phyloP scores from a whole-genome alignment of 2,113 vertebrate genomes.

The Oncorhynchus tshawytscha region DNA sequence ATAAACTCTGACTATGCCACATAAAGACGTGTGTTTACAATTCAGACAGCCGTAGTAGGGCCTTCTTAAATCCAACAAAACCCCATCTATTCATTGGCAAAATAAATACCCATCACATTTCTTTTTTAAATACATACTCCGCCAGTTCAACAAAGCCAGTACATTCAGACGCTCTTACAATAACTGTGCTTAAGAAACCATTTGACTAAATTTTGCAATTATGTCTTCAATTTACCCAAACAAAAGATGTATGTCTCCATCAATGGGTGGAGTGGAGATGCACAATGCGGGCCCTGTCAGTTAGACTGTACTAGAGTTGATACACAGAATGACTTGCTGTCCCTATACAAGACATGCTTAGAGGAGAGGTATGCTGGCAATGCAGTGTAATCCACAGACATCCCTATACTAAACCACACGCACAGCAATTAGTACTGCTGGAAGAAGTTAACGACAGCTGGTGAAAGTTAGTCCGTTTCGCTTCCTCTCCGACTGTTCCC shows the following conservation, averaged over 20 bases:
- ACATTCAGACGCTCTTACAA: slow-evolving; percentile 50
- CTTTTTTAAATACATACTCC: slow-evolving; percentile 60
- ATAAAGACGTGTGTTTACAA: too few relatives aligned
- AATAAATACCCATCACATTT: slow-evolving; percentile 42
- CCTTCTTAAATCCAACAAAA: slow-evolving; percentile 31
- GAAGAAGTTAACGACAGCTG: slow-evolving; percentile 74
- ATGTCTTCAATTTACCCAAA: slow-evolving; percentile 43
- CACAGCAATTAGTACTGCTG: slow-evolving; percentile 72
- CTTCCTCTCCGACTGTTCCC: background rate
- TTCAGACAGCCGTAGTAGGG: background rate
- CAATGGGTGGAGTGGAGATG: slow-evolving; percentile 40
- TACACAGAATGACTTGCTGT: slow-evolving; percentile 64
- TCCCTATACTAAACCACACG: slow-evolving; percentile 74
- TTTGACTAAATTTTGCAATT: slow-evolving; percentile 12
- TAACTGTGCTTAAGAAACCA: slow-evolving; percentile 43
- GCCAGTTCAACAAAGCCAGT: slow-evolving; percentile 51
- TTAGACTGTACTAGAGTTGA: slow-evolving; percentile 61
- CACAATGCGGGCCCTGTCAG: slow-evolving; percentile 47
- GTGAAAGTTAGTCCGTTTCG: slow-evolving; percentile 40
- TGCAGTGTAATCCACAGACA: slow-evolving; percentile 71
- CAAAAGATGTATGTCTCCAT: slow-evolving; percentile 67
- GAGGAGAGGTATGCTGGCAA: slow-evolving; percentile 69
- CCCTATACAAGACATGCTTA: slow-evolving; percentile 65
- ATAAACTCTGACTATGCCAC: too few relatives aligned
- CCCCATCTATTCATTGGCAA: slow-evolving; percentile 52